phyloP scores from a whole-genome alignment of 2,113 vertebrate species.

The Sprattus sprattus region DNA sequence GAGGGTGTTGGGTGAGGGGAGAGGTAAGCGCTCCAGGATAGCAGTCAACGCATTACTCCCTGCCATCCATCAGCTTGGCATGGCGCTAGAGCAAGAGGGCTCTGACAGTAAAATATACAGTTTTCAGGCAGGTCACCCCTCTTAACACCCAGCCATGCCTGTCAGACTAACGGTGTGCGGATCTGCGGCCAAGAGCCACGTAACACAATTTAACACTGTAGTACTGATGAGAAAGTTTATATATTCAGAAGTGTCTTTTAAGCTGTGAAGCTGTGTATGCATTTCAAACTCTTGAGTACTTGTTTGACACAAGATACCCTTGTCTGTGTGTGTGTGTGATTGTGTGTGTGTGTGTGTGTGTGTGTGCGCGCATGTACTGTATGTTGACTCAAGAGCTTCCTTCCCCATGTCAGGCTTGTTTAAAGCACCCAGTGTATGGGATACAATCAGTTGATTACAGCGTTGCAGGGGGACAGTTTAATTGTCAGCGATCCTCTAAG shows the following conservation, averaged over 20 bases:
- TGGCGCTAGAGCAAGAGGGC: neutral
- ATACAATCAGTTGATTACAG: constrained; percentile 16
- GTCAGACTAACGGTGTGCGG: neutral
- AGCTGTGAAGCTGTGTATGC: neutral
- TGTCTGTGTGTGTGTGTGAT: neutral
- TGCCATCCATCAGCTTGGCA: constrained; percentile 26
- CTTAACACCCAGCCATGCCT: neutral
- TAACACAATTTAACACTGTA: neutral
- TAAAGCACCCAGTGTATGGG: neutral
- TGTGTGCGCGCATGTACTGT: neutral
- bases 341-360: neutral
- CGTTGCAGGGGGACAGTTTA: constrained; percentile 3
- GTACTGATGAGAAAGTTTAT: neutral
- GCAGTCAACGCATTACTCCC: constrained; percentile 33
- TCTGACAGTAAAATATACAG: constrained; percentile 17
- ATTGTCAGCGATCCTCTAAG: neutral
- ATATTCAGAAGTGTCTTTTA: neutral
- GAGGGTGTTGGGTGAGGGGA: neutral
- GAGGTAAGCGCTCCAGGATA: neutral
- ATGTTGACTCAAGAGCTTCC: neutral
- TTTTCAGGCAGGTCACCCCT: constrained; percentile 20
- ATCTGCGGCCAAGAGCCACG: neutral
- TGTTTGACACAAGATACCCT: neutral
- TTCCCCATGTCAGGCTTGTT: neutral
- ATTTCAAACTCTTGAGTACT: neutral